Percentiles rank a stretch among this genome's conserved stretches.
Evolutionary conservation across 2,113 vertebrate genomes (phyloP).

Genomic region (Hippocampus guttulatus): DNA sequence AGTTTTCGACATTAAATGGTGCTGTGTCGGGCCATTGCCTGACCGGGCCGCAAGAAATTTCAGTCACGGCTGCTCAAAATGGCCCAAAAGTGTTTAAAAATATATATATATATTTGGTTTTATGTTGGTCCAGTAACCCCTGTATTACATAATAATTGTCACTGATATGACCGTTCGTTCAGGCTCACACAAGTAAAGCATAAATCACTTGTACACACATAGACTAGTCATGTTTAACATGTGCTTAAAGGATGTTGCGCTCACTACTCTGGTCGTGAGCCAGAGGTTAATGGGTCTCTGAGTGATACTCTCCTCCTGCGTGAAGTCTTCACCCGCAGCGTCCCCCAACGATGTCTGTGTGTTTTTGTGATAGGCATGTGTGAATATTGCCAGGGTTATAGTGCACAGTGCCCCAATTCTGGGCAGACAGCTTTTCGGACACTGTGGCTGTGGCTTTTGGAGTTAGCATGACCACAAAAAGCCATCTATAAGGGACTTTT

Average conservation of each 20-base stretch:
- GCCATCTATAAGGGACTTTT: slow-evolving; percentile 35
- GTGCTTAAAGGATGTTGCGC: slow-evolving; percentile 46
- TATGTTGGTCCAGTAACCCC: neutral
- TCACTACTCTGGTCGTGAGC: slow-evolving; percentile 60
- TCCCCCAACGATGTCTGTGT: slow-evolving; percentile 39
- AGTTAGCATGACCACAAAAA: slow-evolving; percentile 28
- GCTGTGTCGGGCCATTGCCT: no score
- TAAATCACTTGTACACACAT: slow-evolving; percentile 43
- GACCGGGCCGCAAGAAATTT: no score
- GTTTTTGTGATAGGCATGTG: slow-evolving; percentile 54
- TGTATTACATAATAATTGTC: neutral
- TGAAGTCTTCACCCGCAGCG: slow-evolving; percentile 47
- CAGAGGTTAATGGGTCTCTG: slow-evolving; percentile 66
- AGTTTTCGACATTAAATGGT: no score
- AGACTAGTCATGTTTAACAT: slow-evolving; percentile 46
- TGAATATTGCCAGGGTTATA: slow-evolving; percentile 44
- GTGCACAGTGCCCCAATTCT: slow-evolving; percentile 48
- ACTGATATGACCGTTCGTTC: slow-evolving; percentile 14
- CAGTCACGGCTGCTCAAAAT: no score
- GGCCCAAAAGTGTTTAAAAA: no score
- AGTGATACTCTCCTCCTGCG: slow-evolving; percentile 57
- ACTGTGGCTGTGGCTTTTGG: slow-evolving; percentile 38
- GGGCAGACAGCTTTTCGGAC: slow-evolving; percentile 41
- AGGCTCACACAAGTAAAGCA: slow-evolving; percentile 27
- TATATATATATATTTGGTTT: no score